These are phyloP conservation scores for Pseudomyrmex sp. DNA, from an alignment of 1,140 invertebrate genomes.

Conservation along the genomic window DNA sequence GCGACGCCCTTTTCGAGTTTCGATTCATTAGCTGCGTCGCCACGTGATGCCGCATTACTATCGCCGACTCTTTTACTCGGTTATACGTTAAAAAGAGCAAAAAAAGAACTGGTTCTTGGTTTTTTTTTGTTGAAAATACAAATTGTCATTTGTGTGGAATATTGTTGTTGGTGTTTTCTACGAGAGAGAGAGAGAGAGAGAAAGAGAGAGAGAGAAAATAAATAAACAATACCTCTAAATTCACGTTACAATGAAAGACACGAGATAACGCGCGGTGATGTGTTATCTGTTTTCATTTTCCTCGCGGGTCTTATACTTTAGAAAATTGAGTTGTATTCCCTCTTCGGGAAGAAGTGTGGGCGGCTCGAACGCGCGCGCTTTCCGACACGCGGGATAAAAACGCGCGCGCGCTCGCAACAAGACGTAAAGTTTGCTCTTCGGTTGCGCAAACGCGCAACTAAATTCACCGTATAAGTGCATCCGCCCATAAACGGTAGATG, in stretches of 20 bases:
- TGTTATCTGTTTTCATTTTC: too few relatives aligned
- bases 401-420: not conserved
- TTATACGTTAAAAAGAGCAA: not conserved
- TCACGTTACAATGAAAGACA: too few relatives aligned
- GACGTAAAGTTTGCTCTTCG: slow-evolving; percentile 38
- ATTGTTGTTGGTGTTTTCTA: not conserved
- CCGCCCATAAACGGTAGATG: slow-evolving; percentile 23
- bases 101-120: not conserved
- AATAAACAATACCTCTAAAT: too few relatives aligned
- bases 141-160: not conserved
- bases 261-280: not conserved
- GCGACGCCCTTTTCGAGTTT: slow-evolving; percentile 53
- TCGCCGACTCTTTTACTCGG: not conserved
- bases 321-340: not conserved
- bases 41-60: not conserved
- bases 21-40: slow-evolving; percentile 31
- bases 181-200: too few relatives aligned
- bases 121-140: not conserved
- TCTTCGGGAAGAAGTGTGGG: not conserved
- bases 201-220: too few relatives aligned
- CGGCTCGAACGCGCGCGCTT: not conserved
- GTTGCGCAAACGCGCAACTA: slow-evolving; percentile 45
- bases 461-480: slow-evolving; percentile 51
- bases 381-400: not conserved
- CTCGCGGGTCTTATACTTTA: too few relatives aligned